Base-by-base conservation (phyloP, 2,888 invertebrate species). In the Macrophya annulata region DNA sequence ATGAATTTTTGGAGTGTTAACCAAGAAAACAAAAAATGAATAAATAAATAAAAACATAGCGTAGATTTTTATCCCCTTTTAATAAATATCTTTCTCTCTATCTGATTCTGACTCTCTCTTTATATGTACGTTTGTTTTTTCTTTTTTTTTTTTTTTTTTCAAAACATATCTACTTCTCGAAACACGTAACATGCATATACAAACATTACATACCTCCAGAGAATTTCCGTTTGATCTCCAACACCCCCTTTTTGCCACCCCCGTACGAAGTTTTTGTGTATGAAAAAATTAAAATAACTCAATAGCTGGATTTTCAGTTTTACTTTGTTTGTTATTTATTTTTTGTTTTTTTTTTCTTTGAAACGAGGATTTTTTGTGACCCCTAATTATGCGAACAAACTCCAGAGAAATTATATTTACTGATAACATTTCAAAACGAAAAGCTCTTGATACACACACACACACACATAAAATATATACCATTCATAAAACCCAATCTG, bases 291-390 rank as follows among this genome's bases (percentile, higher is more conserved):
- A 55, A 55, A 55, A 55, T 55, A n/a, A 55, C 55, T 55, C 55
- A n/a, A 55, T 55, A 55, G n/a, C n/a, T 2, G n/a, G n/a, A n/a
- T n/a, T n/a, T n/a, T n/a, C n/a, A n/a, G n/a, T 8, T 55, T 55
- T 8, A n/a, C 55, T 55, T 31, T 31, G 3, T 31, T 31, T 31
- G 3, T 31, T 31, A 31, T 31, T 31, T 31, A 31, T 31, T 31
- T 31, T 31, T 1, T 31, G 31, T 31, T 31, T 31, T n/a, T n/a
- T n/a, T n/a, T n/a, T n/a, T n/a, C n/a, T 51, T n/a, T 55, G 55
- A 55, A n/a, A 55, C 55, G 55, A n/a, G 55, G 55, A 55, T 55
- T 55, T 55, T 55, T 55, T n/a, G n/a, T n/a, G 55, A n/a, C 55
- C 55, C 55, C n/a, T 55, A 55, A 55, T 55, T 31, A 31, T 31